Base-by-base conservation (phyloP, 2,113 vertebrate species). In the Rhinolophus ferrumequinum region DNA sequence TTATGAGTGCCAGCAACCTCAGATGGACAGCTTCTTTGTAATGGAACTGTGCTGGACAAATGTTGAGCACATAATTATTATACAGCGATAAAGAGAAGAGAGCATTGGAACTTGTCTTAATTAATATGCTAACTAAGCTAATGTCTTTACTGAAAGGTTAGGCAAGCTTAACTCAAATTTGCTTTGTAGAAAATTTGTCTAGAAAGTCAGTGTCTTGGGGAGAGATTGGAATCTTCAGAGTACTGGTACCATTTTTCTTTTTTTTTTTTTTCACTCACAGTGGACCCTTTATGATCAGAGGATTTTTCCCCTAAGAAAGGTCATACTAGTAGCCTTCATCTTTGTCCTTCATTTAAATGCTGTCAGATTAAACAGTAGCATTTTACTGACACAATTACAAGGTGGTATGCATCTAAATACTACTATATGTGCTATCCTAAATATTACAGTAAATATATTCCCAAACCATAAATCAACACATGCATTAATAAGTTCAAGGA, bases 51-150 rank as follows among this genome's bases (percentile, higher is more conserved):
- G 33, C 50, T 83, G 38, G n/a, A 84, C 62, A 92, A 89, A 72
- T 90, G 64, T 44, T 81, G n/a, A 73, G 6, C 15, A 1, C 56
- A 5, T 44, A 72, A 95, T 95, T 30, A 66, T 93, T 70, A 70
- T 7, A 73, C 44, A 80, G 70, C 52, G 62, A 58, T 18, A 60
- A 83, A 84, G 16, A n/a, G 38, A 96, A 67, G 60, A 84, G 67
- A 83, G 56, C 79, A 73, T 95, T 77, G 64, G 75, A 85, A 94
- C 76, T 89, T 90, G 64, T 94, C 80, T 95, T 93, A 96, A 92
- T 97, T 96, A 95, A 97, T 82, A 91, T 91, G 88, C 77, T 97
- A 93, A 95, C 85, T 83, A 93, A 96, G 56, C 56, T 96, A 95
- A 92, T 90, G 47, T 77, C 86, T 94, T 96, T 97, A 87, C 56